Base-by-base conservation (phyloP, 2,888 invertebrate species). In the Callimorpha dominula region DNA sequence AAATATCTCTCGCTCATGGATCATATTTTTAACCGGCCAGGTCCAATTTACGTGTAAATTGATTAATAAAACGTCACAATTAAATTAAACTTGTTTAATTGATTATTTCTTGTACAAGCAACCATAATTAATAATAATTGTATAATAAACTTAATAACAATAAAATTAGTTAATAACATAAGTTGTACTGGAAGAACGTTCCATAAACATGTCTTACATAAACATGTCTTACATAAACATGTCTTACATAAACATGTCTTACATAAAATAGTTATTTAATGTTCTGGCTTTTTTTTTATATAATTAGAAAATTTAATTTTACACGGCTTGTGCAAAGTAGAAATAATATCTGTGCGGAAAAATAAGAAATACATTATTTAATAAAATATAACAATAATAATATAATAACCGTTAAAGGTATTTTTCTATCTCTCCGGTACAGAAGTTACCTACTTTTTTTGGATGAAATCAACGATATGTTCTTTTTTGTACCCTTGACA, bases 81-180 rank as follows among this genome's bases (percentile, higher is more conserved):
- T 20, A 86, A 83, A 85, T 85, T 85, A 84, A 77, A 84, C 76
- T 82, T 68, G 67, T 84, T 89, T 91, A 89, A 92, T 90, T 90
- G 81, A 87, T 89, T 91, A 90, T 87, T 90, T 86, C 88, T 91
- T 89, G 91, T 91, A 91, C 89, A 93, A 91, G 92, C 92, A 90
- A 91, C 88, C 89, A 88, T 91, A 88, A 88, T 87, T 88, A 89
- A 85, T 84, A 83, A 86, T 87, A 86, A 87, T 87, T 87, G 85
- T 86, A 86, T 82, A 86, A 87, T 85, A 78, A 85, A 82, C 76
- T 82, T 82, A 83, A 85, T 83, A 85, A 86, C 81, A 84, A 82
- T 85, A 78, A 62, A 62, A 72, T 72, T 81, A 74, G 83, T 87
- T 83, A 82, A 78, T 78, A 80, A 85, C 79, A 83, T 75, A 83